A percentile compares a stretch with the other conserved stretches of the same genome.
Evolutionary conservation across 2,113 vertebrate species (phyloP).

Genomic region (Mastomys coucha): DNA sequence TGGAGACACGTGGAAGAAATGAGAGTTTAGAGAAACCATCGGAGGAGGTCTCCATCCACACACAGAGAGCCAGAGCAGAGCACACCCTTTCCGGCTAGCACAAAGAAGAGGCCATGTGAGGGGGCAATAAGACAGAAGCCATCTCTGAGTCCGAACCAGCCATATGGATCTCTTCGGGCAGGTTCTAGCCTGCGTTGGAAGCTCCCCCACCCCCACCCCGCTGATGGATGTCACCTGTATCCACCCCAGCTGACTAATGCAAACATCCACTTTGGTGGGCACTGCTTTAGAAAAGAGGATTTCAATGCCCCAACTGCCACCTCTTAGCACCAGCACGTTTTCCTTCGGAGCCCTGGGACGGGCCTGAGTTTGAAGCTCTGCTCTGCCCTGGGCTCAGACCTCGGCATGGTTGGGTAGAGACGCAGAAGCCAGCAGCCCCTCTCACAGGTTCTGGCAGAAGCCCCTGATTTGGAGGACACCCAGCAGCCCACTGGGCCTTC

Average conservation of each 20-base stretch:
- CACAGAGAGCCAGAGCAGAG: background rate
- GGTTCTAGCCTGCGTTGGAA: background rate
- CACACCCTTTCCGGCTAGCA: background rate
- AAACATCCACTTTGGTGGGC: background rate
- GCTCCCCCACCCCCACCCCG: background rate
- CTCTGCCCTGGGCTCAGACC: background rate
- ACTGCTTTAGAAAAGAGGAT: conserved; percentile 6
- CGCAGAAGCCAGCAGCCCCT: background rate
- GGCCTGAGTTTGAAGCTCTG: background rate
- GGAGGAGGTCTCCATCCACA: background rate
- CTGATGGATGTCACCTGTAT: background rate
- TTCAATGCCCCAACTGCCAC: background rate
- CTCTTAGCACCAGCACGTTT: background rate
- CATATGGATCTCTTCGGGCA: background rate
- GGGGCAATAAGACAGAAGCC: background rate
- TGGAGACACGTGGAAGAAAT: background rate
- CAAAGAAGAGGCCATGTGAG: background rate
- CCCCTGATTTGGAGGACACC: background rate
- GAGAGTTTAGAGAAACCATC: background rate
- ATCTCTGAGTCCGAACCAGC: background rate
- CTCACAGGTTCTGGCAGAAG: background rate
- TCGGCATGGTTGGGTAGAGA: background rate
- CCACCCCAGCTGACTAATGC: background rate
- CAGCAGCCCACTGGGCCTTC: background rate
- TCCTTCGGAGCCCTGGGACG: background rate